Evolutionary conservation across 2,888 invertebrate species (phyloP), one percentile per base, ranked within the genome.

Genomic region (Lissocephala sabroskyi): DNA sequence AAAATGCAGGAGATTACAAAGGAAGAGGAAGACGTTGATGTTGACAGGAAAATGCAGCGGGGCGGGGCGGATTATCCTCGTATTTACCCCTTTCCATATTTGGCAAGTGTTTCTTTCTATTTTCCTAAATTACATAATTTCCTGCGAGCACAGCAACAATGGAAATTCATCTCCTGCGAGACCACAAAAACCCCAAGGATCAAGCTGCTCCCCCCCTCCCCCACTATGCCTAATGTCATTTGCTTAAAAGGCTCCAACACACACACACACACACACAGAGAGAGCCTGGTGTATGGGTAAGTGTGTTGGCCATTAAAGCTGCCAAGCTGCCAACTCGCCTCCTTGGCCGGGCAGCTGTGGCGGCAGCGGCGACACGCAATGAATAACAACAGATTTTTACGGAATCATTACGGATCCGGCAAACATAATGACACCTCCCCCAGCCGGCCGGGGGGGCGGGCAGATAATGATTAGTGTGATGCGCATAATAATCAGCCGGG

Each of bases 381-480:
- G 62, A 62, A 65, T 65, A 65, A 54, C 53, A 62, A 65, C 44
- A 54, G 57, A 65, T 55, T 65, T 65, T 48, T 52, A 52, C 56
- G 52, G 49, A 50, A 36, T 46, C 10, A 42, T 52, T 44, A 33
- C 36, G 16, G 36, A 29, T 23, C 36, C 50, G 39, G n/a, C 14
- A 39, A 11, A 30, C 14, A 36, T 18, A 41, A 35, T 14, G 16
- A 39, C n/a, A 42, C 28, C 10, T n/a, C n/a, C n/a, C n/a, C n/a
- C n/a, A 35, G 9, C 10, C 35, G 10, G 51, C 57, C 6, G 10
- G 26, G 41, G 40, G 35, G 2, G 18, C 17, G 44, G 29, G 14
- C 13, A 59, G 53, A 74, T 80, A 80, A 79, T 78, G 79, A 79
- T 80, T 73, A 75, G 74, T 80, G 80, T 78, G 79, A 64, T 70